These are phyloP conservation scores for Alces alces DNA, from an alignment of 2,113 vertebrate species.

Conservation along the genomic window DNA sequence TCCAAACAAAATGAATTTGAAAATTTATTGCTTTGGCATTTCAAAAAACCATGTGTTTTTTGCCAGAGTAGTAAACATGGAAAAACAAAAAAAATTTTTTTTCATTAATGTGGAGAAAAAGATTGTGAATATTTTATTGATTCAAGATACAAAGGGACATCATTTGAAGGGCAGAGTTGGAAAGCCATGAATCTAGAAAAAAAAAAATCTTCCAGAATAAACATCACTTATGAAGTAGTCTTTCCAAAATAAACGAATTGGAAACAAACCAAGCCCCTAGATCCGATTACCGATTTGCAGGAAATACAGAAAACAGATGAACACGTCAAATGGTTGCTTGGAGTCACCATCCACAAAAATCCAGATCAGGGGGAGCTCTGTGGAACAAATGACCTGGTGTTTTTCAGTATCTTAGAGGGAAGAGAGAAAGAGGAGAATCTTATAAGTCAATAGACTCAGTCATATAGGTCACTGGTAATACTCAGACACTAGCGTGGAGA, in stretches of 20 bases:
- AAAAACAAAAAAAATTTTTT: background rate
- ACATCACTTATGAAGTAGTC: background rate
- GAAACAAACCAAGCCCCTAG: background rate
- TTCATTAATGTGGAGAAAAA: background rate
- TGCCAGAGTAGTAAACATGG: background rate
- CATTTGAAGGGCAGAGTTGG: background rate
- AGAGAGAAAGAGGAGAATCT: background rate
- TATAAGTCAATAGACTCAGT: background rate
- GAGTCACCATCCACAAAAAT: background rate
- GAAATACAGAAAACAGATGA: background rate
- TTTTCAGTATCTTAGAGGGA: background rate
- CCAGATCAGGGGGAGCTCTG: background rate
- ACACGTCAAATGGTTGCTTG: background rate
- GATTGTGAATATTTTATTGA: background rate
- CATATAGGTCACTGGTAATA: background rate
- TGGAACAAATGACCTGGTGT: background rate
- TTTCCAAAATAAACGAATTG: background rate
- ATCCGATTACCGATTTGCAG: background rate
- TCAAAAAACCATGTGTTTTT: background rate
- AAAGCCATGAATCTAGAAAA: background rate
- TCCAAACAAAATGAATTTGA: background rate
- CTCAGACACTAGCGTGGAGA: background rate
- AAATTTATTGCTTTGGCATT: background rate
- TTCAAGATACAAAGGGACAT: background rate
- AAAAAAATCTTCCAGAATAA: constrained; percentile 3